Evolutionary conservation across 2,113 vertebrate species (phyloP).

Genomic region (Colistium nudipinnis): DNA sequence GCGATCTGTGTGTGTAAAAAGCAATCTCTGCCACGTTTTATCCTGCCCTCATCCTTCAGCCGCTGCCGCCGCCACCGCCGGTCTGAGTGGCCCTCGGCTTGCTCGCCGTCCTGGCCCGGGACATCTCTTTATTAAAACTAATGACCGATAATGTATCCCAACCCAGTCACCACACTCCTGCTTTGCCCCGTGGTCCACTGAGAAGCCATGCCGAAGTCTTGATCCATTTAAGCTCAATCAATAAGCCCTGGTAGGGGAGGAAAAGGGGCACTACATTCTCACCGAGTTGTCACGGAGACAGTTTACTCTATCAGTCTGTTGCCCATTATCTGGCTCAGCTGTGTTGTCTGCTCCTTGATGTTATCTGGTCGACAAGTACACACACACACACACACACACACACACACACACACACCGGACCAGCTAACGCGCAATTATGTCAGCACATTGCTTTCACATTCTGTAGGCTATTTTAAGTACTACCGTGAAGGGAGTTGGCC

Average conservation of each 20-base stretch:
- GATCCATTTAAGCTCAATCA: constrained; percentile 75
- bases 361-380: constrained; percentile 26
- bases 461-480: neutral
- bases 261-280: constrained; percentile 48
- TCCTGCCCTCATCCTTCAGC: constrained; percentile 13
- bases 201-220: constrained; percentile 73
- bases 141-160: constrained; percentile 41
- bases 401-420: neutral
- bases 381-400: neutral
- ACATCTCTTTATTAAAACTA: constrained; percentile 32
- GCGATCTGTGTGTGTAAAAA: neutral
- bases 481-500: constrained; percentile 15
- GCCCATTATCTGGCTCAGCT: constrained; percentile 29
- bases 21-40: neutral
- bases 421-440: neutral
- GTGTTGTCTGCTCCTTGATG: constrained; percentile 30
- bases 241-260: constrained; percentile 59
- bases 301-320: constrained; percentile 42
- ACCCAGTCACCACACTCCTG: constrained; percentile 55
- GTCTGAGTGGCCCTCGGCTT: constrained; percentile 9
- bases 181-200: constrained; percentile 52
- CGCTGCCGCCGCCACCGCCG: neutral
- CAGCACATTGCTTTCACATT: neutral
- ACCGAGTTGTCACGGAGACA: constrained; percentile 61
- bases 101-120: constrained; percentile 9